phyloP scores from a whole-genome alignment of 2,113 vertebrate species.

The Sebastes fasciatus region DNA sequence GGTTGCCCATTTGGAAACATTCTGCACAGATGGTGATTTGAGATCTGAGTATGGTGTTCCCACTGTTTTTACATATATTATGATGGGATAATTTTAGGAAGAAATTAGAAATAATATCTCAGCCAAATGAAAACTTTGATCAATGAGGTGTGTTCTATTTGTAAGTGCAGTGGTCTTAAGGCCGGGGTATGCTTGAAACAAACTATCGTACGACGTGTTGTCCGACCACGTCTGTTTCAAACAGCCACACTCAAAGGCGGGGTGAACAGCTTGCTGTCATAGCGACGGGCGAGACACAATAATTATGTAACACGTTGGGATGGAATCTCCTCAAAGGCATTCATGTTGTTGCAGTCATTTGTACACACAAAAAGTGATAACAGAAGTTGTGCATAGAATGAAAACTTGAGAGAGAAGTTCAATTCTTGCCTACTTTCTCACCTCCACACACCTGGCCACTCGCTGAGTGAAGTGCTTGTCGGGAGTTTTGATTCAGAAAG shows the following conservation, averaged over 20 bases:
- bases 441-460: not conserved
- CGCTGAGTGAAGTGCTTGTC: not conserved
- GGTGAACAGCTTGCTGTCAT: not conserved
- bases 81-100: not conserved
- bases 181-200: not conserved
- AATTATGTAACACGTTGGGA: not conserved
- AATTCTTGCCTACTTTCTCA: constrained; percentile 11
- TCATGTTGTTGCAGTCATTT: constrained; percentile 2
- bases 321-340: constrained; percentile 7
- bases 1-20: constrained; percentile 47
- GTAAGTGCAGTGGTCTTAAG: not conserved
- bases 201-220: not conserved
- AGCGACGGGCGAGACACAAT: no score
- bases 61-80: constrained; percentile 31
- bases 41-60: constrained; percentile 35
- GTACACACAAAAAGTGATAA: not conserved
- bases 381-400: not conserved
- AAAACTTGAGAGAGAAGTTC: not conserved
- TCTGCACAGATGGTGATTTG: constrained; percentile 57
- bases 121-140: constrained; percentile 1
- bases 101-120: constrained; percentile 9
- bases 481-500: constrained; percentile 13
- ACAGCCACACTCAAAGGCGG: not conserved
- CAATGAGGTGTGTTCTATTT: not conserved
- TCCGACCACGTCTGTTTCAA: not conserved